phyloP scores from a whole-genome alignment of 2,797 vertebrate species.

The Acanthurus lineatus region DNA sequence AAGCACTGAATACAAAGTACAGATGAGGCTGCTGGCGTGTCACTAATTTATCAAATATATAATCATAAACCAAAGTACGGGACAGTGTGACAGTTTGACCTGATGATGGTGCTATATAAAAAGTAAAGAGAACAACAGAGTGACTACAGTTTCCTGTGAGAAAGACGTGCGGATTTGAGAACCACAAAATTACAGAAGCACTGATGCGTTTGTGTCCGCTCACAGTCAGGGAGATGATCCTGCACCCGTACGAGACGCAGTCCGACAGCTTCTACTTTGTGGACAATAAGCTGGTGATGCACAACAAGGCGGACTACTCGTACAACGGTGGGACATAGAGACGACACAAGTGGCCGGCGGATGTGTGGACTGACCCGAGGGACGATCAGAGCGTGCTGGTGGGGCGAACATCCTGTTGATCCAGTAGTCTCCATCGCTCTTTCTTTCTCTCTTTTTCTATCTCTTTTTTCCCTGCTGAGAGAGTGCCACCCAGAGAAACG shows the following conservation, averaged over 20 bases:
- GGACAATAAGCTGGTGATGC: slow-evolving; percentile 99
- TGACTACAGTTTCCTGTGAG: neutral
- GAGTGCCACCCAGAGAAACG: slow-evolving; percentile 15
- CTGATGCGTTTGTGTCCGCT: slow-evolving; percentile 28
- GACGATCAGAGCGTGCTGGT: slow-evolving; percentile 47
- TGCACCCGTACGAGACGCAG: slow-evolving; percentile 96
- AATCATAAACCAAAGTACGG: neutral
- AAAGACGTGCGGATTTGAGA: neutral
- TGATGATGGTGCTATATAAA: neutral
- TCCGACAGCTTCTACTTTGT: slow-evolving; percentile 99
- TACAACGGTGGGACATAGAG: slow-evolving; percentile 94
- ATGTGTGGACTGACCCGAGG: slow-evolving; percentile 52
- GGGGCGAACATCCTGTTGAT: slow-evolving; percentile 48
- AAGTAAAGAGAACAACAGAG: neutral
- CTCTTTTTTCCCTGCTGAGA: slow-evolving; percentile 33
- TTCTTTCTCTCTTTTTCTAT: slow-evolving; percentile 18
- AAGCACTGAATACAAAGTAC: too few species aligned
- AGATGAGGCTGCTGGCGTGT: too few species aligned
- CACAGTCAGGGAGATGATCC: slow-evolving; percentile 95
- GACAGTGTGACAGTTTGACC: neutral
- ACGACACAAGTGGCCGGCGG: slow-evolving; percentile 24
- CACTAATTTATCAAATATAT: too few species aligned
- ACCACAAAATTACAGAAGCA: neutral
- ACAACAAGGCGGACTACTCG: slow-evolving; percentile 99
- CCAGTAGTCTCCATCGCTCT: slow-evolving; percentile 38